These are phyloP conservation scores for Acromyrmex charruanus DNA, from an alignment of 1,140 invertebrate species.

Conservation along the genomic window DNA sequence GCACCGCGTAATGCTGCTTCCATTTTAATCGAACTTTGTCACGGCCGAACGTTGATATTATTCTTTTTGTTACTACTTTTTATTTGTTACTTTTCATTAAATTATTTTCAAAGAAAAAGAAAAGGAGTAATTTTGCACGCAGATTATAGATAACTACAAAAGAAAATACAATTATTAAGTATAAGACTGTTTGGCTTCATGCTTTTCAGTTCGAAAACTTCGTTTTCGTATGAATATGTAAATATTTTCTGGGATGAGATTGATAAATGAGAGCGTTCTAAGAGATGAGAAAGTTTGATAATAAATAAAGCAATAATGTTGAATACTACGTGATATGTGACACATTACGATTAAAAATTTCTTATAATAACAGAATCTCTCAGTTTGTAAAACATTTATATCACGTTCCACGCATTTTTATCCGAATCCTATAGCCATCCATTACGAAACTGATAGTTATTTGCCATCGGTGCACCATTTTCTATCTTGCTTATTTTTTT, in stretches of 20 bases:
- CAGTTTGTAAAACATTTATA: slow-evolving; percentile 36
- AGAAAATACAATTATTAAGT: slow-evolving; percentile 7
- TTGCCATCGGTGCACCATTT: slow-evolving; percentile 37
- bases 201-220: background rate
- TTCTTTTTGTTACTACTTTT: background rate
- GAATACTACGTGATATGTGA: slow-evolving; percentile 12
- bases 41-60: background rate
- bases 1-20: slow-evolving; percentile 13
- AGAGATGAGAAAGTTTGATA: background rate
- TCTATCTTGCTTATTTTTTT: slow-evolving; percentile 54
- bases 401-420: slow-evolving; percentile 21
- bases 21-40: background rate
- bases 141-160: background rate
- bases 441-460: slow-evolving; percentile 51
- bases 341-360: background rate
- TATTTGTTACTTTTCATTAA: background rate
- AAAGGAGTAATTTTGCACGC: background rate
- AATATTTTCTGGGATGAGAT: background rate
- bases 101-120: background rate
- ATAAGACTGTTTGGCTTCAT: background rate
- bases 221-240: background rate
- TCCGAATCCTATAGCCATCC: slow-evolving; percentile 9
- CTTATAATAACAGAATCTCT: background rate
- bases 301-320: background rate
- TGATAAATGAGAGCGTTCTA: background rate